Percentiles rank a stretch among this genome's conserved stretches.
Conservation (phyloP, 2,888 invertebrate genomes). For the Rugalucina vietnamica region DNA sequence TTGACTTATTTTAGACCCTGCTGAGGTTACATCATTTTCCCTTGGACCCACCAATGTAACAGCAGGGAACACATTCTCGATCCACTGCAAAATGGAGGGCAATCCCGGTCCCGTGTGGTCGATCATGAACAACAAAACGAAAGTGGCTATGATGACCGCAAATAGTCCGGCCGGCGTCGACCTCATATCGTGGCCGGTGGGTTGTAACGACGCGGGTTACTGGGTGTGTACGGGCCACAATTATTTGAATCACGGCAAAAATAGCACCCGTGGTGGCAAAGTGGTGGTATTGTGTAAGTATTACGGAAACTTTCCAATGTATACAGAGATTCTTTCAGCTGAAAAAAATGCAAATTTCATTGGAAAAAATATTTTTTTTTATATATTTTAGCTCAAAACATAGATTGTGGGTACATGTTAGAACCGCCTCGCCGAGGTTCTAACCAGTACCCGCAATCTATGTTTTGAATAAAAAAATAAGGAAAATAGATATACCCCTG, state of each 20-base stretch:
- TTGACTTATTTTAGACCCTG: neutral
- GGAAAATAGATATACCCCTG: too few species aligned
- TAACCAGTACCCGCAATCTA: too few species aligned
- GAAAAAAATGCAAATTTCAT: too few species aligned
- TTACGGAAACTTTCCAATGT: neutral
- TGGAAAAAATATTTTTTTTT: too few species aligned
- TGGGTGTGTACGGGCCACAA: neutral
- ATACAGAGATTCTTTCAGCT: too few species aligned
- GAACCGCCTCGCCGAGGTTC: too few species aligned
- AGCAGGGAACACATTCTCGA: neutral
- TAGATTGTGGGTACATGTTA: too few species aligned
- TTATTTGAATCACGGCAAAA: neutral
- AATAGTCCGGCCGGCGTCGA: neutral
- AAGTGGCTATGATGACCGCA: neutral
- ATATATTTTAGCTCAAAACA: too few species aligned
- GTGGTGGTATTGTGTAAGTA: neutral
- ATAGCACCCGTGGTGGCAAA: neutral
- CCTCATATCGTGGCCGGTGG: neutral
- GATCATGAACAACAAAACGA: neutral
- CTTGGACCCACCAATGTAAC: neutral
- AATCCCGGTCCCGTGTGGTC: neutral
- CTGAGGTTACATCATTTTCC: neutral
- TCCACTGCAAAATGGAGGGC: neutral
- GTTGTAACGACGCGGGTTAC: neutral
- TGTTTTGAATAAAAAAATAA: too few species aligned